Evolutionary conservation across 2,113 vertebrate species (phyloP).

Genomic region (Osmerus mordax): DNA sequence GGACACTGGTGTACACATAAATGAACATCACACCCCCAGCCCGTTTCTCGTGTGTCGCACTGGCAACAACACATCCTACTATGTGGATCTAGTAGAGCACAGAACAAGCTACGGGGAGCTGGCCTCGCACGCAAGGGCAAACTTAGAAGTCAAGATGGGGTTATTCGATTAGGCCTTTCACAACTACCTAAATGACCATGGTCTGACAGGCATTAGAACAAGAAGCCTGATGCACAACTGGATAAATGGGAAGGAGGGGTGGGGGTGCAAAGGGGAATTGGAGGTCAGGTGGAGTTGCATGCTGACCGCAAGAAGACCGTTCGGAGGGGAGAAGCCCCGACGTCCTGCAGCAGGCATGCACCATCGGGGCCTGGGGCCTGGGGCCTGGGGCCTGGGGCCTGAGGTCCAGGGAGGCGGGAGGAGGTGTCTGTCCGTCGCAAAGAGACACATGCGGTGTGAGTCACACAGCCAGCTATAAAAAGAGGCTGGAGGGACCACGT

Average conservation of each 20-base stretch:
- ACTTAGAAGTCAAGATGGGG: not conserved
- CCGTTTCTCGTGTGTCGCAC: not conserved
- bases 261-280: not conserved
- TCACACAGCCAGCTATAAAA: slow-evolving; percentile 25
- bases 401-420: slow-evolving; percentile 34
- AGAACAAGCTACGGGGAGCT: not conserved
- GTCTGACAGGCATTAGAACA: slow-evolving; percentile 1
- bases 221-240: not conserved
- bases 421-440: slow-evolving; percentile 26
- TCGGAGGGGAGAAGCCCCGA: slow-evolving; percentile 1
- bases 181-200: not conserved
- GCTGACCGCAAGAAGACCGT: not conserved
- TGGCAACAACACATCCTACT: not conserved
- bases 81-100: not conserved
- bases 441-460: slow-evolving; percentile 31
- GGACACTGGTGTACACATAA: slow-evolving; percentile 5
- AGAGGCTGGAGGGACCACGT: not conserved
- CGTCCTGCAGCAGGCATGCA: slow-evolving; percentile 16
- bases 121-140: not conserved
- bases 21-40: slow-evolving; percentile 6
- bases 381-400: too few species aligned
- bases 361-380: slow-evolving; percentile 5
- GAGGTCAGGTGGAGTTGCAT: not conserved
- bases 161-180: not conserved
- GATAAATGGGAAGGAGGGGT: too few species aligned